Evolutionary conservation across 2,797 vertebrate species (phyloP), one percentile per base, ranked within the genome.

Genomic region (Peromyscus aztecus): DNA sequence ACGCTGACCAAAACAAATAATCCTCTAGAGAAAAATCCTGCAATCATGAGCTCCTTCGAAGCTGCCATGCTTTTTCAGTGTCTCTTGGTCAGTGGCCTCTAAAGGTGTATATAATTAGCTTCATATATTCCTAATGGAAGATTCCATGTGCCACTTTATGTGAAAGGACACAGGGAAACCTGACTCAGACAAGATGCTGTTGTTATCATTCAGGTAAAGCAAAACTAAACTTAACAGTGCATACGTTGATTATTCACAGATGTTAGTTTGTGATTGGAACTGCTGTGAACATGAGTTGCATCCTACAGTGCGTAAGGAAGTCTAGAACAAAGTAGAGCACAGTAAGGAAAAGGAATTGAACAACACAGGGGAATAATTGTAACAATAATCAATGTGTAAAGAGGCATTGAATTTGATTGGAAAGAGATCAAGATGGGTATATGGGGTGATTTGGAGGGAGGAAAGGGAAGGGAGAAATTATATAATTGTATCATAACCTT

Each of bases 21-120:
- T 83, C 84, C 95, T 95, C 95, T 80, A 76, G 90, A 71, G 95
- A 49, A 61, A 89, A 65, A 80, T 49, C 84, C 24, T 61, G 69
- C 61, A 87, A 57, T 31, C n/a, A 63, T 67, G 59, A 91, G 34
- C 13, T 87, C 9, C 6, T 90, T 43, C 16, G 80, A 80, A 69
- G 71, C 6, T 40, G 2, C 19, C 10, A 40, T 43, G 29, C 65
- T 76, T 85, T 61, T 90, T 7, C 29, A 63, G 3, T 57, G 29
- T 80, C 9, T 59, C 63, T 87, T 93, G 75, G 40, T 94, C 69
- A 90, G 55, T 94, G 11, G 55, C 16, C 31, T 91, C 37, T 61
- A 31, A 55, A 85, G 29, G 10, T 95, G 13, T 57, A 55, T 17
- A 19, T 82, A 90, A 84, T 71, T 57, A 65, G 29, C 34, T 87